Evolutionary conservation across 2,888 invertebrate species (phyloP).

Genomic region (Stenurella melanura): DNA sequence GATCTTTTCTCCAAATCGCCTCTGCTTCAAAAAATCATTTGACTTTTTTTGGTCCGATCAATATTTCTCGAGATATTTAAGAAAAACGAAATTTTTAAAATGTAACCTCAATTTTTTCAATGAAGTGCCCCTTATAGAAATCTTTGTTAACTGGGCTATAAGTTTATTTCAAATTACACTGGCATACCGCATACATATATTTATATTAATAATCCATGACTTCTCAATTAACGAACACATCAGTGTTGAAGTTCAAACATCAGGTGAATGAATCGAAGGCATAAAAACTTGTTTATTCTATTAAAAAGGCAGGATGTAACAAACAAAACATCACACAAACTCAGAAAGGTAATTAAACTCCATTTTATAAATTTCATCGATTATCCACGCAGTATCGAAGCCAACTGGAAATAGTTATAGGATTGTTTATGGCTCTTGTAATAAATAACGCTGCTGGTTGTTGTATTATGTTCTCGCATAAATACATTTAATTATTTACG

Average conservation of each 20-base stretch:
- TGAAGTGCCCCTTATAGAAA: too few relatives aligned
- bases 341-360: slow-evolving; percentile 35
- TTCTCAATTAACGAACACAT: slow-evolving; percentile 18
- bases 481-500: slow-evolving; percentile 43
- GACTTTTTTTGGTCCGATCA: too few relatives aligned
- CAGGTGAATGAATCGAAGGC: slow-evolving; percentile 15
- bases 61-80: too few relatives aligned
- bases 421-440: slow-evolving; percentile 37
- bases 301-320: slow-evolving; percentile 38
- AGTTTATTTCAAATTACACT: not conserved
- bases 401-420: slow-evolving; percentile 27
- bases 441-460: slow-evolving; percentile 42
- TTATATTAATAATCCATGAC: slow-evolving; percentile 26
- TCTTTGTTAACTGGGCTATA: too few relatives aligned
- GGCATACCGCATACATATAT: not conserved
- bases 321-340: slow-evolving; percentile 32
- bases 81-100: too few relatives aligned
- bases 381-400: slow-evolving; percentile 28
- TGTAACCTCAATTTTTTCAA: too few relatives aligned
- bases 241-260: slow-evolving; percentile 29
- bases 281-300: slow-evolving; percentile 39
- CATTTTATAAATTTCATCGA: slow-evolving; percentile 38
- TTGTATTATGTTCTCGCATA: slow-evolving; percentile 39
- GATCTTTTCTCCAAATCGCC: too few relatives aligned
- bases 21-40: too few relatives aligned